Percentiles rank a stretch among this genome's conserved stretches.
phyloP scores from a whole-genome alignment of 2,113 vertebrate genomes.

The Microtus ochrogaster region DNA sequence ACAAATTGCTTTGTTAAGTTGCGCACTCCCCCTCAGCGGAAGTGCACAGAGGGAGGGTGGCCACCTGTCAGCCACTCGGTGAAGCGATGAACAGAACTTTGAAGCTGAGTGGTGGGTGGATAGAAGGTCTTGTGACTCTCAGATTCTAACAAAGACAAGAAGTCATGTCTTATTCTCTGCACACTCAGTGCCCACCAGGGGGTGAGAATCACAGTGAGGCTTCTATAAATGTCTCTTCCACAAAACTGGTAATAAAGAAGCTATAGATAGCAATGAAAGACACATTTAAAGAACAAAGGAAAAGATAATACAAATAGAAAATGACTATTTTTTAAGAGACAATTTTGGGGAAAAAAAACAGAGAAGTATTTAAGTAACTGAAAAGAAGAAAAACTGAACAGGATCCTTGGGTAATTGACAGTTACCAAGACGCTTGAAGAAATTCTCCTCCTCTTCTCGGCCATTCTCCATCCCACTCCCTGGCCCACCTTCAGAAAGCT shows the following conservation, averaged over 20 bases:
- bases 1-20: slow-evolving; percentile 58
- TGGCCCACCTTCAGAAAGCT: slow-evolving; percentile 94
- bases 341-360: slow-evolving; percentile 59
- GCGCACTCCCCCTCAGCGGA: slow-evolving; percentile 5
- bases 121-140: slow-evolving; percentile 12
- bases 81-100: slow-evolving; percentile 9
- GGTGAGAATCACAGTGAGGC: not conserved
- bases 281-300: slow-evolving; percentile 67
- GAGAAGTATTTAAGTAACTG: slow-evolving; percentile 92
- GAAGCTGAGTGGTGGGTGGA: slow-evolving; percentile 23
- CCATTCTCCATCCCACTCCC: slow-evolving; percentile 92
- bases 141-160: slow-evolving; percentile 54
- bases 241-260: slow-evolving; percentile 31
- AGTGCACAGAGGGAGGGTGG: slow-evolving; percentile 13
- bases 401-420: slow-evolving; percentile 94
- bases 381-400: slow-evolving; percentile 91
- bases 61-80: slow-evolving; percentile 34
- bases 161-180: not conserved
- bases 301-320: slow-evolving; percentile 68
- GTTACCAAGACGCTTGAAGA: slow-evolving; percentile 99
- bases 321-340: not conserved
- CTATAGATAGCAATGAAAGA: not conserved
- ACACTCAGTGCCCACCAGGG: not conserved
- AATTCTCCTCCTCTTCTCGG: slow-evolving; percentile 98
- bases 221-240: slow-evolving; percentile 28